Evolutionary conservation across 2,888 invertebrate genomes (phyloP).

Genomic region (Cephus nigrinus): DNA sequence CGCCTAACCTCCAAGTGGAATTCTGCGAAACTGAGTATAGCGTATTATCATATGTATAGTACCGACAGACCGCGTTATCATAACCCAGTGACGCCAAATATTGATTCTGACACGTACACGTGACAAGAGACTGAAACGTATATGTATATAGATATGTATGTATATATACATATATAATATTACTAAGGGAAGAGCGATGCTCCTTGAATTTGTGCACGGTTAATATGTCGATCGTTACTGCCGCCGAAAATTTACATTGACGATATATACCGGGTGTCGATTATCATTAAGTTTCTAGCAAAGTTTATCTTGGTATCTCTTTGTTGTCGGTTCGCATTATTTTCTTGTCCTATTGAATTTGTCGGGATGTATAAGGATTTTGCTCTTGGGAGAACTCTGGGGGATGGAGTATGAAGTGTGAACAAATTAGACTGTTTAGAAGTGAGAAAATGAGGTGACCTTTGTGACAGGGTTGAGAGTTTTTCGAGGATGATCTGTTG

Average conservation of each 20-base stretch:
- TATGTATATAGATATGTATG: constrained; percentile 1
- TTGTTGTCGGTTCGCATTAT: neutral
- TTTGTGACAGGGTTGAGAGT: neutral
- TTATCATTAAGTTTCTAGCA: neutral
- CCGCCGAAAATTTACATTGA: neutral
- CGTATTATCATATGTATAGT: constrained; percentile 9
- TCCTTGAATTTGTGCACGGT: constrained; percentile 2
- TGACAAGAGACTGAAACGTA: constrained; percentile 50
- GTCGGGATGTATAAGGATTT: no score
- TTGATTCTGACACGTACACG: constrained; percentile 65
- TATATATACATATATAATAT: neutral
- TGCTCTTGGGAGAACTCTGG: neutral
- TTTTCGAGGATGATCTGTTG: neutral
- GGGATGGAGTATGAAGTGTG: neutral
- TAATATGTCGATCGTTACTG: neutral
- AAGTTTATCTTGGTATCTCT: neutral
- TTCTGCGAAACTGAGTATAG: constrained; percentile 14
- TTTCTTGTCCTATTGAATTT: no score
- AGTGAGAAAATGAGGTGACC: neutral
- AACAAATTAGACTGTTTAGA: neutral
- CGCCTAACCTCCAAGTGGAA: neutral
- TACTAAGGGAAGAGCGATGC: neutral
- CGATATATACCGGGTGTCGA: neutral
- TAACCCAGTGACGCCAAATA: constrained; percentile 65
- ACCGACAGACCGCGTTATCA: constrained; percentile 55